A percentile compares a stretch with the other conserved stretches of the same genome.
phyloP scores from a whole-genome alignment of 2,113 vertebrate species.

The Channa argus region DNA sequence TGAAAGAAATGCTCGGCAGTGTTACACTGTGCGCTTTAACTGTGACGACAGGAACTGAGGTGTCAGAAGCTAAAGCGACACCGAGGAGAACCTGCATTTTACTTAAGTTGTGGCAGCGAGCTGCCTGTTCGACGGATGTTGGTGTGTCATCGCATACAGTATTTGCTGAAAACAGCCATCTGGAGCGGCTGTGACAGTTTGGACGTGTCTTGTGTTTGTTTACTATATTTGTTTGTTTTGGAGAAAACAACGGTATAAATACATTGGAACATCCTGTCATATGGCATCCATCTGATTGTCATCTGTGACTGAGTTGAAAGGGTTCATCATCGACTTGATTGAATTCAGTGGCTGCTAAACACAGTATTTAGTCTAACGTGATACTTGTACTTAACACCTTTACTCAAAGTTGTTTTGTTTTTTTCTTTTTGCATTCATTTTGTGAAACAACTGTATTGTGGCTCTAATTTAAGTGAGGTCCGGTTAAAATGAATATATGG shows the following conservation, averaged over 20 bases:
- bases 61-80: constrained; percentile 35
- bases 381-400: no score
- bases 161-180: constrained; percentile 36
- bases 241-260: constrained; percentile 17
- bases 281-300: constrained; percentile 35
- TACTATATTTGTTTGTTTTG: constrained; percentile 21
- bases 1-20: constrained; percentile 20
- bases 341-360: background rate
- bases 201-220: constrained; percentile 28
- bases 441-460: no score
- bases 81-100: constrained; percentile 28
- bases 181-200: constrained; percentile 12
- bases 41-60: constrained; percentile 54
- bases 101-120: constrained; percentile 44
- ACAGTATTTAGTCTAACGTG: background rate
- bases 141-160: constrained; percentile 18
- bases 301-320: background rate
- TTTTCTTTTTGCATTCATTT: no score
- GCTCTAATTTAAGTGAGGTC: no score
- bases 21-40: constrained; percentile 45
- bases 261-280: constrained; percentile 33
- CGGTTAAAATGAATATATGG: no score
- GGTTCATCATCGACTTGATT: background rate
- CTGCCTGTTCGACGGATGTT: constrained; percentile 9
- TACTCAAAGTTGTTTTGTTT: no score